phyloP scores from a whole-genome alignment of 2,888 invertebrate species.

The Agonopterix heracliana region DNA sequence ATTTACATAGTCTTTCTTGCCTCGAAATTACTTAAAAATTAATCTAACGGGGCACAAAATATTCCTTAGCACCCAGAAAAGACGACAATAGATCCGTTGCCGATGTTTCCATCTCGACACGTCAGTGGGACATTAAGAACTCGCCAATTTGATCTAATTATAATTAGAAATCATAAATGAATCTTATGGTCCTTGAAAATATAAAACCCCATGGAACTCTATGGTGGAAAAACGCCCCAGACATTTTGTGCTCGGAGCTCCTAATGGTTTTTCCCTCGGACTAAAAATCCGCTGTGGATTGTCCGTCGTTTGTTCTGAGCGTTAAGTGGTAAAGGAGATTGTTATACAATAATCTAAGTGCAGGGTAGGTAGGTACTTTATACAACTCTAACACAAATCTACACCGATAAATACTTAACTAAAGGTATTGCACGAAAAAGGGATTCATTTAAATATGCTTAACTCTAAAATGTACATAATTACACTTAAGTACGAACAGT shows the following conservation, averaged over 20 bases:
- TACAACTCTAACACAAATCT: slow-evolving; percentile 61
- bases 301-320: too few relatives aligned
- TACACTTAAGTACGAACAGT: slow-evolving; percentile 43
- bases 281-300: too few relatives aligned
- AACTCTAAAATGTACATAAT: slow-evolving; percentile 67
- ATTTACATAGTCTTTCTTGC: slow-evolving; percentile 9
- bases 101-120: too few relatives aligned
- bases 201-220: too few relatives aligned
- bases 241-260: too few relatives aligned
- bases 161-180: too few relatives aligned
- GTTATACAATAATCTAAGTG: slow-evolving; percentile 13
- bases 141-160: too few relatives aligned
- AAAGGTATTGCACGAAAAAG: slow-evolving; percentile 72
- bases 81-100: too few relatives aligned
- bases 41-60: slow-evolving; percentile 1
- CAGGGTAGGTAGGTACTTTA: slow-evolving; percentile 40
- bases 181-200: too few relatives aligned
- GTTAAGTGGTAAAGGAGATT: not conserved
- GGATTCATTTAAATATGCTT: slow-evolving; percentile 45
- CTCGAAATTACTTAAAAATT: slow-evolving; percentile 7
- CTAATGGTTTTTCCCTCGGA: too few relatives aligned
- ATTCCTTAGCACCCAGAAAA: not conserved
- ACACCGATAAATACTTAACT: slow-evolving; percentile 72
- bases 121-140: too few relatives aligned
- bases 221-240: too few relatives aligned